Percentiles rank a stretch among this genome's conserved stretches.
Conservation (phyloP, 2,797 vertebrate species). For the Philypnodon macrostomus region DNA sequence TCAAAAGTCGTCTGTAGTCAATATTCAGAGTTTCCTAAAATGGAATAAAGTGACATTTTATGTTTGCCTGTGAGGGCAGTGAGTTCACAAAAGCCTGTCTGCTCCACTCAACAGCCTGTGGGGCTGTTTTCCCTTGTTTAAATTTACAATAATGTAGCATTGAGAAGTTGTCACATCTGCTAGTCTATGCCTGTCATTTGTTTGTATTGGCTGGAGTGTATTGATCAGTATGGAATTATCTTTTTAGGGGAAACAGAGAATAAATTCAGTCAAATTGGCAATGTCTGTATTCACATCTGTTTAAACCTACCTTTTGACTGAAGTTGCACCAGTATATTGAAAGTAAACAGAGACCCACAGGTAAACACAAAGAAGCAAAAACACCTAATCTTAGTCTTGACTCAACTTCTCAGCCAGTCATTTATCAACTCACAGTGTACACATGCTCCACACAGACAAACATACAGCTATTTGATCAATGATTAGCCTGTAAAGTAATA, state of each 20-base stretch:
- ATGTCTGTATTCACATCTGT: background rate
- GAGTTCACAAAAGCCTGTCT: conserved; percentile 52
- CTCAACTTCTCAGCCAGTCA: conserved; percentile 40
- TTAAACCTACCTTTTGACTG: background rate
- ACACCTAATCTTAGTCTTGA: conserved; percentile 25
- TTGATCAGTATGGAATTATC: conserved; percentile 29
- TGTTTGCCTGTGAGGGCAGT: conserved; percentile 46
- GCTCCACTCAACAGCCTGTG: conserved; percentile 45
- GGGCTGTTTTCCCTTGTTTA: conserved; percentile 50
- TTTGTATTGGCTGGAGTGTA: conserved; percentile 36
- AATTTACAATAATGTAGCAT: conserved; percentile 36
- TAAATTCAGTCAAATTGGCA: conserved; percentile 12
- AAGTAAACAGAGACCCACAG: conserved; percentile 20
- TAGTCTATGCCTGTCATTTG: conserved; percentile 27
- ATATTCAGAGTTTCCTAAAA: conserved; percentile 38
- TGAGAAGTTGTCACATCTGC: conserved; percentile 51
- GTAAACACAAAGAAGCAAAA: conserved; percentile 24
- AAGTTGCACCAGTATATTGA: background rate
- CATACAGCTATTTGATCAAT: conserved; percentile 72
- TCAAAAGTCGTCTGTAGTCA: conserved; percentile 52
- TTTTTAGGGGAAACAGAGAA: conserved; percentile 9
- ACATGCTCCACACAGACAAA: conserved; percentile 61
- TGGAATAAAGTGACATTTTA: conserved; percentile 29
- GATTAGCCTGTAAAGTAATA: conserved; percentile 77
- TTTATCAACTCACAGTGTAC: conserved; percentile 59